Conservation (phyloP, 1,140 invertebrate species). For the Tetramorium simillimum region DNA sequence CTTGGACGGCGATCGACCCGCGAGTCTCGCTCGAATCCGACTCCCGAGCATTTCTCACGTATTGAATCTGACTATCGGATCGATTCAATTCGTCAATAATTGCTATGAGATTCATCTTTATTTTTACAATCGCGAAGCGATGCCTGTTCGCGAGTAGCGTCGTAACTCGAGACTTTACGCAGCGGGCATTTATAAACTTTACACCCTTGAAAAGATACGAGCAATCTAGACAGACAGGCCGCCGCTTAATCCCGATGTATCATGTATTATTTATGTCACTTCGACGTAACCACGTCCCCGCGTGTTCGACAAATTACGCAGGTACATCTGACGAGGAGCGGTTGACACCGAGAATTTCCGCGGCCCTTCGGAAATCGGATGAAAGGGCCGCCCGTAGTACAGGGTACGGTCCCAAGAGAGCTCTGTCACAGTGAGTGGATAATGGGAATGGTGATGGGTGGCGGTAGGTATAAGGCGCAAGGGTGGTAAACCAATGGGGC, state of each 20-base stretch:
- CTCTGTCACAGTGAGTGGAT: slow-evolving; percentile 84
- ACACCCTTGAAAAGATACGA: background rate
- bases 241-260: slow-evolving; percentile 28
- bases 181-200: background rate
- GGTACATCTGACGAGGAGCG: slow-evolving; percentile 48
- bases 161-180: background rate
- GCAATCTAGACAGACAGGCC: background rate
- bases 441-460: slow-evolving; percentile 82
- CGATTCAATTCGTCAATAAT: background rate
- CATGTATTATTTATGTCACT: slow-evolving; percentile 44
- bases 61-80: background rate
- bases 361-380: slow-evolving; percentile 66
- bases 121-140: background rate
- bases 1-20: slow-evolving; percentile 49
- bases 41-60: background rate
- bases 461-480: slow-evolving; percentile 71
- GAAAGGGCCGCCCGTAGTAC: slow-evolving; percentile 68
- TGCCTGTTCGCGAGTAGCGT: background rate
- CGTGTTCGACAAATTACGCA: slow-evolving; percentile 50
- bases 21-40: background rate
- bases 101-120: background rate
- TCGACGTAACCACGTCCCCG: slow-evolving; percentile 46
- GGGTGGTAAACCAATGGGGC: slow-evolving; percentile 75
- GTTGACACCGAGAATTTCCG: slow-evolving; percentile 62
- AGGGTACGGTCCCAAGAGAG: slow-evolving; percentile 79